phyloP scores from a whole-genome alignment of 2,888 invertebrate genomes.

The Drosophila birchii region DNA sequence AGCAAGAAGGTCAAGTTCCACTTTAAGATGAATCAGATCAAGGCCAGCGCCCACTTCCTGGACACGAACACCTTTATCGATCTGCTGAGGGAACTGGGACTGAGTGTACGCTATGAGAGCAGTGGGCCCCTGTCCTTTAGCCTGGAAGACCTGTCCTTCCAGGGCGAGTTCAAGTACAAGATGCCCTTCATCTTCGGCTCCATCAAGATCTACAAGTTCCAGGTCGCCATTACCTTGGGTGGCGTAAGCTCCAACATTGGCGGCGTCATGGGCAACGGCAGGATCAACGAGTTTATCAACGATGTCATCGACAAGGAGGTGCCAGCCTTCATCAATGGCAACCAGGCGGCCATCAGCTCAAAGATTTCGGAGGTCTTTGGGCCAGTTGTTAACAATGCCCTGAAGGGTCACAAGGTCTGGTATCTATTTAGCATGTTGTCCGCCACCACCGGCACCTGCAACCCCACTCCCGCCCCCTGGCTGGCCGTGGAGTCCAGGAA shows the following conservation, averaged over 20 bases:
- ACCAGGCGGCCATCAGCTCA: conserved; percentile 72
- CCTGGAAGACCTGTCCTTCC: conserved; percentile 72
- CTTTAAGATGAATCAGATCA: conserved; percentile 67
- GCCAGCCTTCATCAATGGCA: conserved; percentile 69
- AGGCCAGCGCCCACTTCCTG: conserved; percentile 64
- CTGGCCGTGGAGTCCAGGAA: conserved; percentile 48
- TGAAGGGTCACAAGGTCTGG: conserved; percentile 82
- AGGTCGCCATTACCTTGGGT: conserved; percentile 69
- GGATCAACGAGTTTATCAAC: conserved; percentile 71
- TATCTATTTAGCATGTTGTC: conserved; percentile 55
- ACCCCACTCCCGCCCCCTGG: conserved; percentile 80
- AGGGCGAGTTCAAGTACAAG: conserved; percentile 82
- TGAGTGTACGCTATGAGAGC: conserved; percentile 76
- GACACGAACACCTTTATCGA: conserved; percentile 73
- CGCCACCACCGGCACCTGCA: conserved; percentile 53
- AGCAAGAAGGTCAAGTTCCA: conserved; percentile 77
- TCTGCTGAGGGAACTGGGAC: conserved; percentile 67
- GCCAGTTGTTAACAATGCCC: conserved; percentile 66
- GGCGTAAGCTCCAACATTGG: conserved; percentile 76
- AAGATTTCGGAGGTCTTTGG: conserved; percentile 68
- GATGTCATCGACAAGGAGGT: conserved; percentile 72
- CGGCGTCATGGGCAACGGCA: conserved; percentile 79
- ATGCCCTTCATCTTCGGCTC: conserved; percentile 81
- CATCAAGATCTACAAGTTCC: conserved; percentile 80
- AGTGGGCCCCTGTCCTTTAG: conserved; percentile 73